Conservation (phyloP, 2,797 vertebrate species). For the Pyrocephalus nanus region DNA sequence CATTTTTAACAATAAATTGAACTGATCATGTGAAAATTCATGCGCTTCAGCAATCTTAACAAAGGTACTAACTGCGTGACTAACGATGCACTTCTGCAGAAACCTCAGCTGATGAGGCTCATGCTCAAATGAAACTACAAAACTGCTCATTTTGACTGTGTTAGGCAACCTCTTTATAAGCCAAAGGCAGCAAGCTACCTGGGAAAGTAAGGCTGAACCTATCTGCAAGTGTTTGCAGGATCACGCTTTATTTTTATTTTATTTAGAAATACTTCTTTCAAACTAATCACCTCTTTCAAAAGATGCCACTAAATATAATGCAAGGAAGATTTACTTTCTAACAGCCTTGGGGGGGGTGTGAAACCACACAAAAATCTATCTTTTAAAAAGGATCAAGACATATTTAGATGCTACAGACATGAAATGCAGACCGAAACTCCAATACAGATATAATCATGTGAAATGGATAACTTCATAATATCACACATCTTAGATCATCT, state of each 20-base stretch:
- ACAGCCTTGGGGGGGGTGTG: background rate
- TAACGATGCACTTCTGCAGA: background rate
- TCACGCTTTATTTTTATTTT: background rate
- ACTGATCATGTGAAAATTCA: background rate
- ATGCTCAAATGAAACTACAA: background rate
- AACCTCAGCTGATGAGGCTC: background rate
- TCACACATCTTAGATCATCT: slow-evolving; percentile 53
- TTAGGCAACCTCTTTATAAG: background rate
- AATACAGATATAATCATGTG: slow-evolving; percentile 15
- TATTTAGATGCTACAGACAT: background rate
- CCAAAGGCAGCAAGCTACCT: background rate
- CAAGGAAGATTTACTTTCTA: background rate
- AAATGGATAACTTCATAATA: slow-evolving; percentile 57
- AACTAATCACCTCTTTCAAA: background rate
- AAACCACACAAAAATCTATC: background rate
- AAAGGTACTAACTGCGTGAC: background rate
- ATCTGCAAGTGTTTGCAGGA: background rate
- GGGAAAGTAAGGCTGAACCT: background rate
- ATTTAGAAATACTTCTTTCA: background rate
- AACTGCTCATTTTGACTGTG: background rate
- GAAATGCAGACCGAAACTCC: background rate
- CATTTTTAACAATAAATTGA: background rate
- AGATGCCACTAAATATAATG: background rate
- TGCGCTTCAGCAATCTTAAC: background rate
- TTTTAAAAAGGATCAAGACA: background rate